Evolutionary conservation across 1,140 invertebrate genomes (phyloP).

Genomic region (Chionoecetes opilio): DNA sequence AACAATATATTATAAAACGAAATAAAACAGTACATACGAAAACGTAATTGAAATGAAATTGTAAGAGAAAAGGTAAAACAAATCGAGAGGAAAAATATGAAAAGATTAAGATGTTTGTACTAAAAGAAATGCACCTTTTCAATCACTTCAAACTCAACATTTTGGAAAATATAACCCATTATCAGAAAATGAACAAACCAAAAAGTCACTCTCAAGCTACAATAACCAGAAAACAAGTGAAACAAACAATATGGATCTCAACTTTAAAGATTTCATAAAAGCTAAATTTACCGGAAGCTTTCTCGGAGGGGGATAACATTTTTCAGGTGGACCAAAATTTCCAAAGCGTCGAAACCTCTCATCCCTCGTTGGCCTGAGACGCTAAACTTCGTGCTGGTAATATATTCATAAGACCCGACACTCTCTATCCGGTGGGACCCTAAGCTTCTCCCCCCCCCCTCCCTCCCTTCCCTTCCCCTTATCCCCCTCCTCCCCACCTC

Average conservation of each 20-base stretch:
- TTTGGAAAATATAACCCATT: too few species aligned
- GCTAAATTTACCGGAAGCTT: background rate
- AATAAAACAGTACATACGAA: too few species aligned
- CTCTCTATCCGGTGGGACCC: conserved; percentile 46
- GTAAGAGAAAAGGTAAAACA: too few species aligned
- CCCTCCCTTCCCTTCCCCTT: background rate
- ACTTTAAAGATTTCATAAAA: background rate
- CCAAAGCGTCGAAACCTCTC: background rate
- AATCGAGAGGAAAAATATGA: too few species aligned
- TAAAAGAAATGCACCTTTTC: too few species aligned
- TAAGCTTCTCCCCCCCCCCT: background rate
- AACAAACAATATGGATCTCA: background rate
- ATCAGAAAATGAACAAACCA: too few species aligned
- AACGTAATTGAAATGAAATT: too few species aligned
- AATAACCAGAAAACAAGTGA: background rate
- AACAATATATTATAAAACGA: too few species aligned
- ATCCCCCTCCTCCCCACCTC: background rate
- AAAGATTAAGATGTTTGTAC: too few species aligned
- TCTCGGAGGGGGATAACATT: background rate
- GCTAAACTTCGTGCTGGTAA: conserved; percentile 53
- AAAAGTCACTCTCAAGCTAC: too few species aligned
- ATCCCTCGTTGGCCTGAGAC: background rate
- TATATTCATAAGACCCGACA: conserved; percentile 68
- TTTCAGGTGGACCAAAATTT: background rate
- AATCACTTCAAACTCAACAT: too few species aligned